These are phyloP conservation scores for Alces alces DNA, from an alignment of 2,113 vertebrate species.

Conservation along the genomic window DNA sequence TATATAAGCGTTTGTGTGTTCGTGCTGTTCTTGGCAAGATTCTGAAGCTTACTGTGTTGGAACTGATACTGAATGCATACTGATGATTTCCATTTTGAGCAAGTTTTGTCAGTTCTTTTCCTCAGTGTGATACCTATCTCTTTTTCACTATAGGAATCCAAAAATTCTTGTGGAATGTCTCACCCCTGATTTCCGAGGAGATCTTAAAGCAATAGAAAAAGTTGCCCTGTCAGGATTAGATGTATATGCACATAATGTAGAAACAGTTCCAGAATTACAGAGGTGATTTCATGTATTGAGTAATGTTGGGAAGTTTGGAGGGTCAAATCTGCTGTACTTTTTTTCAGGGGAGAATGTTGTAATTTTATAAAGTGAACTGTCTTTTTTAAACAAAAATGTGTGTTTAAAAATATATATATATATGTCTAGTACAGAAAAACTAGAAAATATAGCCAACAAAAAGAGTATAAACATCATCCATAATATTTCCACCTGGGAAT, in stretches of 20 bases:
- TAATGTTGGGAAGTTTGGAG: neutral
- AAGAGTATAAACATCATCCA: neutral
- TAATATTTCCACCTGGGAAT: neutral
- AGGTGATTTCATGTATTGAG: conserved; percentile 76
- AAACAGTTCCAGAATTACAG: conserved; percentile 94
- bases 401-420: neutral
- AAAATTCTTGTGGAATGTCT: conserved; percentile 94
- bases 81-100: neutral
- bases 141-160: conserved; percentile 80
- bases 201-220: conserved; percentile 89
- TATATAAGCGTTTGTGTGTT: neutral
- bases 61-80: neutral
- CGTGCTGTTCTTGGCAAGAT: neutral
- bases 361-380: neutral
- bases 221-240: conserved; percentile 92
- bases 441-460: conserved; percentile 6
- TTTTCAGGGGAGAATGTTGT: neutral
- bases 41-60: neutral
- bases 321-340: neutral
- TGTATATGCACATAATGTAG: conserved; percentile 96
- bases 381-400: neutral
- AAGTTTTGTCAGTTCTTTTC: neutral
- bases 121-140: neutral
- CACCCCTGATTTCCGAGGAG: conserved; percentile 96
- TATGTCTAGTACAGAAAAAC: neutral